Percentiles rank a stretch among this genome's conserved stretches.
These are phyloP conservation scores for Agapetus fuscipes DNA, from an alignment of 2,888 invertebrate species.

Conservation along the genomic window DNA sequence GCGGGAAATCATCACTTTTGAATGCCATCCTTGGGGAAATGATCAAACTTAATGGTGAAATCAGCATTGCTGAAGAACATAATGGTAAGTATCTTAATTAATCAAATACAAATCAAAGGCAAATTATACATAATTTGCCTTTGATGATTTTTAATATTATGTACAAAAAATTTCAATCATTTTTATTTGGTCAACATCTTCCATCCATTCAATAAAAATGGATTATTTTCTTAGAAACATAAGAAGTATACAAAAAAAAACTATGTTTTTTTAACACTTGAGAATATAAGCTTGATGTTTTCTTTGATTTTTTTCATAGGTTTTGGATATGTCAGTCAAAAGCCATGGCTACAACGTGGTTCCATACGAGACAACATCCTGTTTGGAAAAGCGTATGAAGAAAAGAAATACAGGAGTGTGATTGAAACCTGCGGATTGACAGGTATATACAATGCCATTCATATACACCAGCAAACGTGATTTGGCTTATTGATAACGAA, in stretches of 20 bases:
- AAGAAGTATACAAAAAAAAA: too few species aligned
- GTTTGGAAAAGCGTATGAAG: constrained; percentile 79
- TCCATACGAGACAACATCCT: constrained; percentile 89
- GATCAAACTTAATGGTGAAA: constrained; percentile 54
- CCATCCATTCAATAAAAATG: too few species aligned
- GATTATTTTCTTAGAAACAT: too few species aligned
- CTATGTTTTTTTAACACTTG: too few species aligned
- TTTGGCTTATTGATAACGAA: too few species aligned
- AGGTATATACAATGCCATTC: constrained; percentile 53
- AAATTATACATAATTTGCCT: constrained; percentile 5
- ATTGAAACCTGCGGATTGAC: constrained; percentile 77
- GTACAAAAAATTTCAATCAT: too few species aligned
- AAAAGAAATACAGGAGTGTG: constrained; percentile 66
- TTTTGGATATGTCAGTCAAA: constrained; percentile 80
- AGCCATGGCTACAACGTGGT: constrained; percentile 86
- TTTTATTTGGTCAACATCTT: too few species aligned
- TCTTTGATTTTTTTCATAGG: constrained; percentile 37
- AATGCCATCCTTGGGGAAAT: constrained; percentile 81
- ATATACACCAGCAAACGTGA: too few species aligned
- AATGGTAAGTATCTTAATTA: constrained; percentile 46
- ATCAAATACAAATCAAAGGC: not conserved
- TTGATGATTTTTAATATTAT: constrained; percentile 15
- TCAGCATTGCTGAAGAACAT: constrained; percentile 59
- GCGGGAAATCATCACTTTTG: constrained; percentile 84
- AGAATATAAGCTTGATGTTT: too few species aligned